Base-by-base conservation (phyloP, 2,797 vertebrate species). In the Eulemur coronatus region DNA sequence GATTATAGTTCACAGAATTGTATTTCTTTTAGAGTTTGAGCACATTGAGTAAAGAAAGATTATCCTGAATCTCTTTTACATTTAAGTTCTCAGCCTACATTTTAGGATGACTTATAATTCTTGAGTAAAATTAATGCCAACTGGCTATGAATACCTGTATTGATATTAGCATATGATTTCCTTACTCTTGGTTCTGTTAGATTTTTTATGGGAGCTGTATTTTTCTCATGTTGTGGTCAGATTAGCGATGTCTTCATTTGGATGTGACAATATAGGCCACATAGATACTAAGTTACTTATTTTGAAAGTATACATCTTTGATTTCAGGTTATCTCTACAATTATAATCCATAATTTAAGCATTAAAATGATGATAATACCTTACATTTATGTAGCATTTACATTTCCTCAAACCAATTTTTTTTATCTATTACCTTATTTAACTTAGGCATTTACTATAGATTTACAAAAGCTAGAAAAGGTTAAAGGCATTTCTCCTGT, bases 11-110 rank as follows among this genome's bases (percentile, higher is more conserved):
- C 41, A 67, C 48, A n/a, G 46, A 84, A 55, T 24, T 91, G 50
- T 46, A 69, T 73, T 67, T 94, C 30, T 92, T 84, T 93, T 52
- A 84, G 67, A 81, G 79, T 84, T 95, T 91, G n/a, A 82, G 8
- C 13, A 76, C 50, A 12, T 95, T 92, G 86, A 57, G 8, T 59
- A 90, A 92, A 96, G 35, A 87, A 90, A 85, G 38, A 69, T 17
- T 72, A 17, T 59, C 52, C 13, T 76, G 28, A 96, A 84, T 46
- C 33, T 81, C 13, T 84, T 89, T 18, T 89, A 15, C 8, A 65
- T n/a, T 38, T n/a, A 96, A 43, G 28, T 57, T 81, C 92, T 78
- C 63, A 12, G 7, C 35, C 69, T 55, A 41, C 5, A 7, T 72
- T 78, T 79, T 15, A 82, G 82, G 28, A 76, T 13, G 43, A 67